Percentiles rank a stretch among this genome's conserved stretches.
Conservation (phyloP, 2,888 invertebrate genomes). For the Agrochola lychnidis region DNA sequence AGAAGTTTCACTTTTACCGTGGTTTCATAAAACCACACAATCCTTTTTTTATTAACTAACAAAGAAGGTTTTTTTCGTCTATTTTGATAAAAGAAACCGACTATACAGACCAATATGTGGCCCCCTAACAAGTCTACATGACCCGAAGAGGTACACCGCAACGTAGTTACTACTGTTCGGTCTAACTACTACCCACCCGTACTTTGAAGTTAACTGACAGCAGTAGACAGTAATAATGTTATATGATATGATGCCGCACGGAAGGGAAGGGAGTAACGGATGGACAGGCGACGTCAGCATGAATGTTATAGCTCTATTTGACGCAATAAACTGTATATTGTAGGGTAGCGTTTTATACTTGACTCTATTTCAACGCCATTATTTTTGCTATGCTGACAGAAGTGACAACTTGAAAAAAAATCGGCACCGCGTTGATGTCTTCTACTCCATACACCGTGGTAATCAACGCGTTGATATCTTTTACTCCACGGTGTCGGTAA, state of each 20-base stretch:
- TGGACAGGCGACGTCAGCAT: conserved; percentile 11
- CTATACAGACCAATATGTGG: neutral
- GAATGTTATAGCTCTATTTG: conserved; percentile 4
- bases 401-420: too few species aligned
- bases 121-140: neutral
- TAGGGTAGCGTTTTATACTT: neutral
- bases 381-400: neutral
- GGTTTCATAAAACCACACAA: too few species aligned
- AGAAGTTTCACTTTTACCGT: too few species aligned
- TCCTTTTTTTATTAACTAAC: neutral
- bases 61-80: neutral
- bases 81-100: neutral
- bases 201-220: conserved; percentile 23
- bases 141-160: neutral
- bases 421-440: too few species aligned
- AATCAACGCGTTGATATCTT: too few species aligned
- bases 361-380: neutral
- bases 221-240: conserved; percentile 40
- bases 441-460: too few species aligned
- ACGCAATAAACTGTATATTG: neutral
- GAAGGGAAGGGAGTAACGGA: conserved; percentile 21
- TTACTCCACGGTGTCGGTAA: too few species aligned
- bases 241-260: conserved; percentile 11
- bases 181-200: neutral
- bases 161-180: neutral